Base-by-base conservation (phyloP, 2,797 vertebrate genomes). In the Parauchenoglanis ngamensis region DNA sequence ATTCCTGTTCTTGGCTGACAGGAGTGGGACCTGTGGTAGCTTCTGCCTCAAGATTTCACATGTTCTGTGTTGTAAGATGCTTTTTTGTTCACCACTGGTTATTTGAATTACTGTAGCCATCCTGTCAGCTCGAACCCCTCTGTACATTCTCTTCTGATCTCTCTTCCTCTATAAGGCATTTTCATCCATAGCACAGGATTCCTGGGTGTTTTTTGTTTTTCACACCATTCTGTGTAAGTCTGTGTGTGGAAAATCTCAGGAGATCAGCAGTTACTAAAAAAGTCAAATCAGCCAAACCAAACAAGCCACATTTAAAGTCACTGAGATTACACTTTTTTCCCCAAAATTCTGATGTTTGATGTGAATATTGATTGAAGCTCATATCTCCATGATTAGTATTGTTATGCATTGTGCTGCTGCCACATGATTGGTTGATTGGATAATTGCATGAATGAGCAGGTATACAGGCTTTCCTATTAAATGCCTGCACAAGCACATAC, bases 1-100 rank as follows among this genome's bases (percentile, higher is more conserved):
- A 79, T 40, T 79, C 31, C 11, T 79, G 76, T 79, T 57, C 76
- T 35, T 57, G 28, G n/a, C 54, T 57, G 23, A 79, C 52, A 19
- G 28, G 7, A 57, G 75, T 31, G 15, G 15, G 56, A 57, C n/a
- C 52, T 4, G 1, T 21, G 2, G 13, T 28, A 73, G 40, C 40
- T 23, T 52, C 13, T 52, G 46, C 46, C 1, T 46, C 23, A 25
- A 49, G 44, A 23, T 76, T 56, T 56, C 28, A 78, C 1, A 15
- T 77, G n/a, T 75, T 72, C 28, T 68, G 23, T 63, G 10, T 65
- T 65, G 25, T 65, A 65, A 28, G 10, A 65, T 4, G 7, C 65
- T 31, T 28, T 31, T 31, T 28, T 67, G 10, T 12, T 31, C n/a
- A 31, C 35, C 35, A 40, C 35, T 40, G 35, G 35, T 40, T 40